These are phyloP conservation scores for Falco novaeseelandiae DNA, from an alignment of 2,797 vertebrate genomes.

Conservation along the genomic window DNA sequence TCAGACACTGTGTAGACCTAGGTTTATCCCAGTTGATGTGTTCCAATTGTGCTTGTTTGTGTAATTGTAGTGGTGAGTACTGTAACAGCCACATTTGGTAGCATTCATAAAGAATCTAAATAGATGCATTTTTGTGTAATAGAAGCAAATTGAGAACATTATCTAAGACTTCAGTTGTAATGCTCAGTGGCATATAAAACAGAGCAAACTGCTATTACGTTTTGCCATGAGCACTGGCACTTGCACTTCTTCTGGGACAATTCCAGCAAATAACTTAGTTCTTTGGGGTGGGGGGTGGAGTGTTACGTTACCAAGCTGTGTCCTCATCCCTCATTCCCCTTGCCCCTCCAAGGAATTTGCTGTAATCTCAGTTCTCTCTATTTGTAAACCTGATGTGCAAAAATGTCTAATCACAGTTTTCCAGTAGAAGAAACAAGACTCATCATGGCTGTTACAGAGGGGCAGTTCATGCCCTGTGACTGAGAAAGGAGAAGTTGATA, in stretches of 20 bases:
- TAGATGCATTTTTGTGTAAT: background rate
- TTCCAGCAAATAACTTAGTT: background rate
- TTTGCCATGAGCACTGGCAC: background rate
- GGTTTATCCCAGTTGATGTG: accelerated
- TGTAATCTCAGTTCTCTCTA: background rate
- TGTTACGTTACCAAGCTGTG: background rate
- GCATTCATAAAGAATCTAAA: background rate
- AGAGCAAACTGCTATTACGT: background rate
- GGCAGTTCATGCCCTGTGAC: background rate
- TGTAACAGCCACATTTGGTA: background rate
- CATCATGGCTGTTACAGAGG: background rate
- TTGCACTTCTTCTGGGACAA: background rate
- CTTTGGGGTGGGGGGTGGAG: accelerated
- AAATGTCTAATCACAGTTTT: background rate
- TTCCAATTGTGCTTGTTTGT: background rate
- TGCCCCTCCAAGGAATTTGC: background rate
- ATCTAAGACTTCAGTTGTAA: background rate
- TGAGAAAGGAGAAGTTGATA: background rate
- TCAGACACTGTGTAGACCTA: background rate
- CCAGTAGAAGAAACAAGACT: background rate
- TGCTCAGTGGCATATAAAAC: background rate
- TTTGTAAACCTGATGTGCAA: background rate
- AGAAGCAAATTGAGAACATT: background rate
- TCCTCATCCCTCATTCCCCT: background rate
- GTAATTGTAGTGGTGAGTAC: background rate